Base-by-base conservation (phyloP, 2,888 invertebrate species). In the Neuroscelio doddi region DNA sequence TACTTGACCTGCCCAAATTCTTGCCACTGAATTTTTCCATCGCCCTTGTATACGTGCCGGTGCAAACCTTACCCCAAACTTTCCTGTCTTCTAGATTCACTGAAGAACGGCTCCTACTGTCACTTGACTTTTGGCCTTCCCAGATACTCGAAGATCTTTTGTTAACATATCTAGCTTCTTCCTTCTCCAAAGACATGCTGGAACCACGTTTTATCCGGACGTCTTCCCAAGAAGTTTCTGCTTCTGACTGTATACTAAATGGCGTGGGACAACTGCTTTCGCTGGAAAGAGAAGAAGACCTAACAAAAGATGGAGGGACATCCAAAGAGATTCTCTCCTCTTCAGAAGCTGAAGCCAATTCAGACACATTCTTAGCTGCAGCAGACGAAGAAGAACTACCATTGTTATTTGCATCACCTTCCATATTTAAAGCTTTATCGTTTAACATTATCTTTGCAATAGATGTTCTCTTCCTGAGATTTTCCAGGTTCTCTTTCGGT, bases 1-100 rank as follows among this genome's bases (percentile, higher is more conserved):
- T 24, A 10, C 30, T 32, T 5, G 75, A 53, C 41, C 76, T 80
- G 14, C 61, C 76, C 5, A 39, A 3, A 29, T 24, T 32, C 51
- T 79, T 84, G 3, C 79, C 76, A 26, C 72, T 79, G 50, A 86
- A 86, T 68, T 82, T 85, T 64, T 85, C 85, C 81, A 86, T 84
- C 1, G 86, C 86, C 10, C 85, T 75, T 5, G 82, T 85, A 55
- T 86, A 85, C 3, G 85, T 84, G 0, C 86, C 86, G 0, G 85
- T 85, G 69, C 86, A 86, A 1, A 86, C 77, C 62, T 80, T 78
- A 8, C 85, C 85, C 85, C 85, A 78, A 41, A 81, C 67, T 46
- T 74, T 79, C 24, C 75, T 76, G 15, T 83, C 81, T 4, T 80
- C 80, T 5, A 56, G 58, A 47, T 66, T 62, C 14, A 53, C 34